These are phyloP conservation scores for Megathymus violae DNA, from an alignment of 1,140 invertebrate genomes.

Conservation along the genomic window DNA sequence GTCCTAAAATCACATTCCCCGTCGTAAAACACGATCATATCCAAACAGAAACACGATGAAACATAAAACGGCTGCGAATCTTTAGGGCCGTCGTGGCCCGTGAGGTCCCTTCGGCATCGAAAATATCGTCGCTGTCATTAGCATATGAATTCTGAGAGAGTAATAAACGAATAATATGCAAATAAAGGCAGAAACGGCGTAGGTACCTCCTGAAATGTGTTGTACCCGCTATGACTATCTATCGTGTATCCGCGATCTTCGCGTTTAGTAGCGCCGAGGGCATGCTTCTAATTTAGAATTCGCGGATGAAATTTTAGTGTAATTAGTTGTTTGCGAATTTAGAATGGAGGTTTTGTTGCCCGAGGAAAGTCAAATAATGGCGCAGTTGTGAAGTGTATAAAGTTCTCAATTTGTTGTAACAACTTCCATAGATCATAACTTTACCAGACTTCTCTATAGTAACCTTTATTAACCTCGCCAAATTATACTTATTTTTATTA, in stretches of 20 bases:
- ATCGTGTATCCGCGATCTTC: conserved; percentile 13
- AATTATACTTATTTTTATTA: no score
- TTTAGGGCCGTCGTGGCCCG: conserved; percentile 42
- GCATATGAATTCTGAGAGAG: conserved; percentile 62
- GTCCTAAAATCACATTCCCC: conserved; percentile 19
- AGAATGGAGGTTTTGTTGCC: background rate
- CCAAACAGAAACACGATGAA: conserved; percentile 47
- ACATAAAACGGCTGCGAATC: conserved; percentile 47
- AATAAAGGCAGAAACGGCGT: conserved; percentile 46
- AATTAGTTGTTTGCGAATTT: conserved; percentile 22
- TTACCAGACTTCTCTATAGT: background rate
- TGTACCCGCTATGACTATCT: conserved; percentile 5
- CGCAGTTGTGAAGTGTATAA: conserved; percentile 1
- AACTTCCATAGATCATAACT: conserved; percentile 1
- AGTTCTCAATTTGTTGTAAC: conserved; percentile 7
- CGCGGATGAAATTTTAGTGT: conserved; percentile 24
- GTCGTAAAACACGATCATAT: conserved; percentile 38
- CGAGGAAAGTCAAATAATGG: conserved; percentile 16
- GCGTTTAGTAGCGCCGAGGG: conserved; percentile 16
- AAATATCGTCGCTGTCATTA: conserved; percentile 56
- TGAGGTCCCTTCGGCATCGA: conserved; percentile 42
- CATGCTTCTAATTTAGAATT: conserved; percentile 16
- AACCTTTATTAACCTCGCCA: no score
- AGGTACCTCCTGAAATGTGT: conserved; percentile 17
- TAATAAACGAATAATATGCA: conserved; percentile 71